Evolutionary conservation across 2,797 vertebrate species (phyloP), one percentile per base, ranked within the genome.

Genomic region (Coregonus sp.): DNA sequence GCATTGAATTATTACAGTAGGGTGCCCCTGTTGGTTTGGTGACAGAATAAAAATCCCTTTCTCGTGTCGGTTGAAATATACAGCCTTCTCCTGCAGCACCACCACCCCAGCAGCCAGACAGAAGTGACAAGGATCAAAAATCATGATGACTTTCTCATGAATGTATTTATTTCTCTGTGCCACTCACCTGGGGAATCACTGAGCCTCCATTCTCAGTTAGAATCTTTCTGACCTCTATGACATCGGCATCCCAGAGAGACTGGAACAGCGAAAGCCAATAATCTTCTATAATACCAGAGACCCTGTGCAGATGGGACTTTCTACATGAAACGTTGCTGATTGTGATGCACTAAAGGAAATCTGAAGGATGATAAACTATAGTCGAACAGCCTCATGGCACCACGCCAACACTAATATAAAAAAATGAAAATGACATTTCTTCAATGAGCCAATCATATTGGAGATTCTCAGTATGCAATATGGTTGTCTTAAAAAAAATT

Each of bases 71-170:
- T 47, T 61, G 25, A 63, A 63, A 25, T 63, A 67, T 35, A 14
- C 65, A 31, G 15, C 54, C 54, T 6, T 2, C 54, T n/a, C 76
- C 50, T 31, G 31, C 68, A 18, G 40, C 37, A 35, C 14, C n/a
- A 7, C 69, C 65, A 37, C 47, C 70, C 11, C n/a, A 35, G n/a
- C 51, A 75, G 11, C 6, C 69, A 73, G 15, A 35, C 51, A 72
- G 61, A 29, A 63, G 51, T 35, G 67, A 50, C 35, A 56, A 78
- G 72, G 51, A 54, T 75, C 70, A 70, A 47, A 73, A 67, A 66
- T 73, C 54, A 71, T 77, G 20, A 51, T 51, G 33, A 47, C 50
- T 16, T 61, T 75, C 72, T 65, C 33, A 68, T 73, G 18, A 70
- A 78, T 70, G 20, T 65, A 29, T 77, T 76, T 40, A 47, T 50